Base-by-base conservation (phyloP, 1,140 invertebrate genomes). In the Formica selysi region DNA sequence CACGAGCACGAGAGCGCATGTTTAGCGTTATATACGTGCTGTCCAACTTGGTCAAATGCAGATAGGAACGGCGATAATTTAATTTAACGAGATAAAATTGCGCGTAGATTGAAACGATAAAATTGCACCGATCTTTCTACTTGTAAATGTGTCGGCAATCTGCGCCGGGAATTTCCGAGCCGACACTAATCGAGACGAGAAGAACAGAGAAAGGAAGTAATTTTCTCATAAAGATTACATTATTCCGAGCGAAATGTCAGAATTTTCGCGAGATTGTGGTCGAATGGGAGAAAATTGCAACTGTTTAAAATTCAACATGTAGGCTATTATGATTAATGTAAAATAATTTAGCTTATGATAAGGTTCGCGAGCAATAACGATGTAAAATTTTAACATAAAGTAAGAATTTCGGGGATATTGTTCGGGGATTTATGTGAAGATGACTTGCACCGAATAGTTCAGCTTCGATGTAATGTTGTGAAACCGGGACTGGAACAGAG, bases 221-320 rank as follows among this genome's bases (percentile, higher is more conserved):
- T 81, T 73, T 32, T 22, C 54, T 73, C 79, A 57, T 38, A 57
- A 74, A 61, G 61, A 83, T 83, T 83, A 48, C 54, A 54, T 83
- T 61, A 74, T 83, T 73, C 59, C 54, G 51, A 7, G 54, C 51
- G 68, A 57, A 74, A 83, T 83, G 73, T 83, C 38, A 61, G 68
- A 57, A 64, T 74, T 83, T 61, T 83, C 68, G 54, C 7, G 38
- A 62, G 41, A 83, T 74, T 61, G 11, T 19, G 26, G 8, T 68
- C 32, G 79, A 80, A 41, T 38, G 13, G 11, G 11, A 38, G 54
- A 44, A 61, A 61, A 73, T 83, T 54, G 32, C 51, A 0, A 41
- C 68, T 26, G 29, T 61, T 83, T 83, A 83, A 62, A 61, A 62
- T 48, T 74, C 54, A 51, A 71, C 68, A 19, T 38, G 3, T 19